Evolutionary conservation across 1,140 invertebrate genomes (phyloP).

Genomic region (Lordiphosa mommai): DNA sequence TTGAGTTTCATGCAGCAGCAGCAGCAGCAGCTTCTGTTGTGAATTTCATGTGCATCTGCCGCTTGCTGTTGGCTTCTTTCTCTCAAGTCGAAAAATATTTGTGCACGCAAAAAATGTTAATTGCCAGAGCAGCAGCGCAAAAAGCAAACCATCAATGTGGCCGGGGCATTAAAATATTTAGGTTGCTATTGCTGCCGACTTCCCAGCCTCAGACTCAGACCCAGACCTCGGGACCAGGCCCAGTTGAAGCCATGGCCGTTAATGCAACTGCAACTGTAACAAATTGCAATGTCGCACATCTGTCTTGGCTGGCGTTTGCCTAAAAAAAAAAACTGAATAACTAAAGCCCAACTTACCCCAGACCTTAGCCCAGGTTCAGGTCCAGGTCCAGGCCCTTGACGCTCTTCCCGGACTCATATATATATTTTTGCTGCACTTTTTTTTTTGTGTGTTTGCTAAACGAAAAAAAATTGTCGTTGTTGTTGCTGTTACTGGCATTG

Average conservation of each 20-base stretch:
- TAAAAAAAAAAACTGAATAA: slow-evolving; percentile 32
- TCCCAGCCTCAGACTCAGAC: slow-evolving; percentile 18
- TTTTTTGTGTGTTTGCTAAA: slow-evolving; percentile 33
- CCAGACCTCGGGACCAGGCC: slow-evolving; percentile 13
- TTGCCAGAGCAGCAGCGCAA: slow-evolving; percentile 51
- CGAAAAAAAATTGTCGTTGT: slow-evolving; percentile 54
- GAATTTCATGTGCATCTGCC: slow-evolving; percentile 65
- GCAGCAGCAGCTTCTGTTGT: slow-evolving; percentile 52
- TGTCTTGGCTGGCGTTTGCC: slow-evolving; percentile 66
- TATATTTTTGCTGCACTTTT: slow-evolving; percentile 46
- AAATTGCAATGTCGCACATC: slow-evolving; percentile 76
- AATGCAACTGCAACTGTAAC: slow-evolving; percentile 75
- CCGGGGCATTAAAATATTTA: slow-evolving; percentile 73
- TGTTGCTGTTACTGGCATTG: slow-evolving; percentile 33
- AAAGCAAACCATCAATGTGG: slow-evolving; percentile 73
- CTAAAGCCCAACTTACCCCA: slow-evolving; percentile 1
- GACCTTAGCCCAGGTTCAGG: slow-evolving; percentile 15
- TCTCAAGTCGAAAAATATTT: slow-evolving; percentile 72
- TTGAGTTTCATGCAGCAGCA: slow-evolving; percentile 60
- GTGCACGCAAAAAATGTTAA: slow-evolving; percentile 78
- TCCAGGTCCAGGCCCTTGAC: slow-evolving; percentile 24
- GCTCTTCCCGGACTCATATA: slow-evolving; percentile 41
- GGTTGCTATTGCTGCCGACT: slow-evolving; percentile 49
- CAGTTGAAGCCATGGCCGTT: slow-evolving; percentile 37
- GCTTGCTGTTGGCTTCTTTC: slow-evolving; percentile 42